Conservation (phyloP, 2,113 vertebrate species). For the Zosterops lateralis region DNA sequence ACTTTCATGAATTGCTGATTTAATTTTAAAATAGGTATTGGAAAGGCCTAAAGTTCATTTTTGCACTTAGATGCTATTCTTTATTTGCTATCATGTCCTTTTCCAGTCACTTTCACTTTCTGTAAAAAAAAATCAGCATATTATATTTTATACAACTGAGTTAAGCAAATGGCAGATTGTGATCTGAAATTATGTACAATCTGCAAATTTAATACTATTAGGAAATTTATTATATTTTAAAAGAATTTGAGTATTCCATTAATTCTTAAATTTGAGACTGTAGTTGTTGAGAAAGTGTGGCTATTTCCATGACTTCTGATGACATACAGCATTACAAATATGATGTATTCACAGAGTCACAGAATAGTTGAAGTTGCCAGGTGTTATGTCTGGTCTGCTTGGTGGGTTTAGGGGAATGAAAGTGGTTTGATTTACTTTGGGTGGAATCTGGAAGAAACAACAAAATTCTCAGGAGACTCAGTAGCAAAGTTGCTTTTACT, state of each 20-base stretch:
- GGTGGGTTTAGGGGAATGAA: background rate
- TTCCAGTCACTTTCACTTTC: background rate
- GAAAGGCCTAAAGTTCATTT: background rate
- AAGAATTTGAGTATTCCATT: background rate
- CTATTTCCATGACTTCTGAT: background rate
- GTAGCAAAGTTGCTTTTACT: background rate
- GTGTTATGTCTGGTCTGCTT: too few relatives aligned
- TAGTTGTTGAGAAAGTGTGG: background rate
- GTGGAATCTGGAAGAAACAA: accelerated
- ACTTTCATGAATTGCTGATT: background rate
- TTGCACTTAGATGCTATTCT: background rate
- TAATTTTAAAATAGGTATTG: background rate
- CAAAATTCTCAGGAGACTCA: background rate
- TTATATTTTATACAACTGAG: background rate
- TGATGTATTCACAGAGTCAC: background rate
- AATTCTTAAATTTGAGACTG: background rate
- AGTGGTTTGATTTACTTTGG: background rate
- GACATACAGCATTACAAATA: background rate
- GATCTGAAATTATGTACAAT: background rate
- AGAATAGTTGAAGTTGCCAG: background rate
- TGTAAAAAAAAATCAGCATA: background rate
- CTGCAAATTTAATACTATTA: background rate
- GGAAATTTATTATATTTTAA: background rate
- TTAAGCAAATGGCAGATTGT: background rate
- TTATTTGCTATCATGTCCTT: background rate